Evolutionary conservation across 2,113 vertebrate species (phyloP), one percentile per base, ranked within the genome.

Genomic region (Parotia lawesii): DNA sequence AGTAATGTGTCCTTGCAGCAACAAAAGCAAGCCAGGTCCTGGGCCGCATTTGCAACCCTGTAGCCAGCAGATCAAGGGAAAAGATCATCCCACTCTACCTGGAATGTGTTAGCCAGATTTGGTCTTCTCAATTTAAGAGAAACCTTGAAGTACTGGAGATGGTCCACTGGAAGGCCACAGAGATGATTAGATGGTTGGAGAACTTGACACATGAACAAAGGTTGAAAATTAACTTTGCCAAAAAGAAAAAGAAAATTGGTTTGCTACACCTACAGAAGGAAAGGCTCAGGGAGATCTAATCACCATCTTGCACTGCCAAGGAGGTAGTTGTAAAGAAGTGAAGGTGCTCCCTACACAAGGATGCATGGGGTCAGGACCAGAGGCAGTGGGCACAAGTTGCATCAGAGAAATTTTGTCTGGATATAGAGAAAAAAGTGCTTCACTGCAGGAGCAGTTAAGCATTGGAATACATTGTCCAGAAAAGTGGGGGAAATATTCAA

Each of bases 221-320:
- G 7, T 5, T 88, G 48, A 75, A 64, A 56, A 50, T 0, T 17
- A 4, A 1, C 18, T 89, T 64, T 51, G 7, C 11, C 31, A 11
- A 50, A 17, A 33, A 65, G 9, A 48, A 44, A 28, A 45, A 58
- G 6, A 24, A 69, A 45, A 24, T 7, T 11, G 3, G 0, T 38
- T 82, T 85, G 8, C 12, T 51, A 33, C 6, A 9, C 8, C 8
- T 71, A 24, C 16, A 64, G 33, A 51, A 75, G 10, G 33, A 79
- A 85, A 90, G 16, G 6, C 8, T 71, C 7, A 4, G 8, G 12
- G 17, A 17, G 4, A 44, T 21, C 15, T 71, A 35, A 44, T 31
- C 7, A 25, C 0, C 1, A 8, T 56, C 28, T 76, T 74, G 1
- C 0, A 28, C 6, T 38, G 15, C 24, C 2, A 17, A 64, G 9